Conservation (phyloP, 1,140 invertebrate genomes). For the Mamestra configurata region DNA sequence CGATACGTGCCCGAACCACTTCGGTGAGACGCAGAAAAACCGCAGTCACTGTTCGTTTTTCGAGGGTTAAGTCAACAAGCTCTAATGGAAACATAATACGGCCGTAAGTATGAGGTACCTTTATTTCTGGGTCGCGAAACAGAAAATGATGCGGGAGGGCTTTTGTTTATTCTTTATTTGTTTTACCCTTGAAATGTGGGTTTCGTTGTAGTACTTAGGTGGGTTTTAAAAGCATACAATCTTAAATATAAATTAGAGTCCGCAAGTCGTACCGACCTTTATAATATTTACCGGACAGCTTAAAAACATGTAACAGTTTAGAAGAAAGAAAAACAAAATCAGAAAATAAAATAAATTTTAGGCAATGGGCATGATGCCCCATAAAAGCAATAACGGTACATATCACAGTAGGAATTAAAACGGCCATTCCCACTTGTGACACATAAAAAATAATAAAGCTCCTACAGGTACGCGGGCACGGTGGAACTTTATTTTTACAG, state of each 20-base stretch:
- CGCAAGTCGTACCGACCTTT: background rate
- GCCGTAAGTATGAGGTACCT: constrained; percentile 67
- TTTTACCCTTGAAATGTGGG: constrained; percentile 67
- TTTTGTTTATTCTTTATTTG: constrained; percentile 74
- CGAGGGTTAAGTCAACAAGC: constrained; percentile 78
- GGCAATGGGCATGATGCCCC: constrained; percentile 19
- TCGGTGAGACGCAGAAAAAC: constrained; percentile 54
- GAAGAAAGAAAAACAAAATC: constrained; percentile 14
- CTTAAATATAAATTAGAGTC: constrained; percentile 12
- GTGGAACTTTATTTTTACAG: constrained; percentile 64
- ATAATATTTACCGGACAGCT: background rate
- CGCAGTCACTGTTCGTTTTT: constrained; percentile 65
- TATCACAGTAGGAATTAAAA: constrained; percentile 42
- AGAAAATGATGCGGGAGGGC: constrained; percentile 73
- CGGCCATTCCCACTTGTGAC: constrained; percentile 50
- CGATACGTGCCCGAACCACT: constrained; percentile 64
- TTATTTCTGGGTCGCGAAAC: constrained; percentile 71
- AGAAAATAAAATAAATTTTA: constrained; percentile 11
- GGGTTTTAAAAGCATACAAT: background rate
- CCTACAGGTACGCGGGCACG: constrained; percentile 54
- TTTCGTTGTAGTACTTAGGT: constrained; percentile 45
- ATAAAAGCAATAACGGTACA: constrained; percentile 43
- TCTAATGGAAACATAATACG: constrained; percentile 83
- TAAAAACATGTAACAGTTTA: background rate
- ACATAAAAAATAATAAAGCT: constrained; percentile 60